Evolutionary conservation across 2,797 vertebrate species (phyloP), one percentile per base, ranked within the genome.

Genomic region (Epinephelus awoara): DNA sequence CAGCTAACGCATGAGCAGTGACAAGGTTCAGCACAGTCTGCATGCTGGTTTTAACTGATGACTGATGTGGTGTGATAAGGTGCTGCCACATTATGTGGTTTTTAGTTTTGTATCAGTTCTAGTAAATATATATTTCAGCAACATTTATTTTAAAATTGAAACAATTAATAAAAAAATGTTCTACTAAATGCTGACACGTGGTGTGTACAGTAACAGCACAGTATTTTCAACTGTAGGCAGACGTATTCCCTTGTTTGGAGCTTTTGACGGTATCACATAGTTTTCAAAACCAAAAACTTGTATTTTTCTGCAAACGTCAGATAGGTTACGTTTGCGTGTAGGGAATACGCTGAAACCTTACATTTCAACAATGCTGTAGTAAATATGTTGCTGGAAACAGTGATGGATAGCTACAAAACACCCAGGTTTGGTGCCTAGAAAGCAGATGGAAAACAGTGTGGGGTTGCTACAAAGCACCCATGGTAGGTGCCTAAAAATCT

Each of bases 21-120:
- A 92, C 86, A 84, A 80, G 86, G 84, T 85, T 85, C 84, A 72
- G 80, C 85, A 52, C 79, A 74, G 83, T 80, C 79, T 72, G 72
- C 65, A 62, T 58, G 72, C 86, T 87, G 79, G 38, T 82, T 89
- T 82, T 83, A 71, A 84, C 84, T 88, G 62, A 14, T 10, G 34
- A 83, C n/a, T 47, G 23, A 49, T 19, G 17, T n/a, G 12, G n/a
- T 54, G 64, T 52, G 29, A 52, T 6, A 29, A 52, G 64, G 19
- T 0, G 14, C 29, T 21, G 29, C 8, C n/a, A 27, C 12, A 29
- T 10, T 21, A 3, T 19, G 6, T 21, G 54, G 14, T 4, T 18
- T 56, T 40, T 17, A 38, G 18, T 56, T 67, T 34, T 6, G 2
- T 42, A 14, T 9, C 25, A 19, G 8, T 15, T 40, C 12, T 17